Conservation (phyloP, 2,888 invertebrate species). For the Acronicta leporina region DNA sequence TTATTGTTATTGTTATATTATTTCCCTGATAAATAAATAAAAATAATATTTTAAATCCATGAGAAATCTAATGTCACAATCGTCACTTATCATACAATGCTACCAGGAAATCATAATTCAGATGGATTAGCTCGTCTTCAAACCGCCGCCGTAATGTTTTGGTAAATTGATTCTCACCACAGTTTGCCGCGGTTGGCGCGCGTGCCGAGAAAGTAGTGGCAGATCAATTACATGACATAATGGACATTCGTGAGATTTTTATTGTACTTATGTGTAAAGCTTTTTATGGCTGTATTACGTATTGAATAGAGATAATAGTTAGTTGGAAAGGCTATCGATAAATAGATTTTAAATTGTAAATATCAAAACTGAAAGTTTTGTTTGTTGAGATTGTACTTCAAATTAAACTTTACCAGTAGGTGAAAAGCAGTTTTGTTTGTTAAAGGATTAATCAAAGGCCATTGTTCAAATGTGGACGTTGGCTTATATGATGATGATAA, state of each 20-base stretch:
- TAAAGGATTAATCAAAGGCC: no score
- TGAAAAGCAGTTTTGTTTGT: no score
- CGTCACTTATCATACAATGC: conserved; percentile 36
- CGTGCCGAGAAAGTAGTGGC: conserved; percentile 53
- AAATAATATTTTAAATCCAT: conserved; percentile 34
- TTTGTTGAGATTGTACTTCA: background rate
- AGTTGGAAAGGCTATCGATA: conserved; percentile 2
- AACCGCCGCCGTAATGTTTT: conserved; percentile 33
- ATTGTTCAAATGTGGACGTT: no score
- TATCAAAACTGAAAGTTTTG: background rate
- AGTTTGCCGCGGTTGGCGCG: conserved; percentile 31
- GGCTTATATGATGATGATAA: no score
- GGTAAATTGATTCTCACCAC: conserved; percentile 52
- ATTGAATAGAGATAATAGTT: conserved; percentile 34
- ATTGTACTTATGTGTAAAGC: conserved; percentile 34
- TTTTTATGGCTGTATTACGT: conserved; percentile 42
- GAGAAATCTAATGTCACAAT: conserved; percentile 47
- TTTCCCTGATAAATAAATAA: no score
- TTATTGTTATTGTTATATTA: no score
- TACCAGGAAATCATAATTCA: conserved; percentile 51
- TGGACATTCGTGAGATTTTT: conserved; percentile 45
- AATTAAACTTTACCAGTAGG: no score
- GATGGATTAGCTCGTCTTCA: conserved; percentile 39
- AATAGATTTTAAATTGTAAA: background rate
- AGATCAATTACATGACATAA: conserved; percentile 52